A percentile compares a stretch with the other conserved stretches of the same genome.
Conservation (phyloP, 1,140 invertebrate species). For the Gryon sp. region DNA sequence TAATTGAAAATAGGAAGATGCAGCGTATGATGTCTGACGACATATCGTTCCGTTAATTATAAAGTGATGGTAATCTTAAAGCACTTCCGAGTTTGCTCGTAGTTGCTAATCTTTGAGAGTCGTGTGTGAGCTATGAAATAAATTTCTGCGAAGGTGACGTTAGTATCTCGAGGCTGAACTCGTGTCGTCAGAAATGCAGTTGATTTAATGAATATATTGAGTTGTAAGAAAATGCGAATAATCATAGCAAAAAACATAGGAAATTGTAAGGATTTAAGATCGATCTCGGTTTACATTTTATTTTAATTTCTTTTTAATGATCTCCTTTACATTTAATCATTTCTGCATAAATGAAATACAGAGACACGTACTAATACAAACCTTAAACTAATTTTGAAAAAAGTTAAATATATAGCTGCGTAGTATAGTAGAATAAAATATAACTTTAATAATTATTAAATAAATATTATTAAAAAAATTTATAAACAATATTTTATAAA, state of each 20-base stretch:
- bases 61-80: slow-evolving; percentile 14
- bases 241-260: neutral
- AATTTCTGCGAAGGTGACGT: slow-evolving; percentile 1
- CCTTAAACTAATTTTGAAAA: too few species aligned
- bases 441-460: too few species aligned
- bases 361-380: too few species aligned
- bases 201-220: slow-evolving; percentile 8
- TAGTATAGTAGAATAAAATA: too few species aligned
- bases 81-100: slow-evolving; percentile 15
- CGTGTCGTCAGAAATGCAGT: neutral
- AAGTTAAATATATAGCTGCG: too few species aligned
- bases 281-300: too few species aligned
- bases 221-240: slow-evolving; percentile 6
- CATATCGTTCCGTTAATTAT: slow-evolving; percentile 34
- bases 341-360: too few species aligned
- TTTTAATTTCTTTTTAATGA: too few species aligned
- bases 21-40: slow-evolving; percentile 27
- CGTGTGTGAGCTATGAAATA: slow-evolving; percentile 11
- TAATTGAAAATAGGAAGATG: slow-evolving; percentile 24
- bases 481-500: too few species aligned
- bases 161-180: slow-evolving; percentile 8
- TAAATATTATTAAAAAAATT: too few species aligned
- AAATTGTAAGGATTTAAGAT: neutral
- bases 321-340: too few species aligned
- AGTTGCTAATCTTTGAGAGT: slow-evolving; percentile 18